Evolutionary conservation across 1,140 invertebrate species (phyloP).

Genomic region (Telenomus remus): DNA sequence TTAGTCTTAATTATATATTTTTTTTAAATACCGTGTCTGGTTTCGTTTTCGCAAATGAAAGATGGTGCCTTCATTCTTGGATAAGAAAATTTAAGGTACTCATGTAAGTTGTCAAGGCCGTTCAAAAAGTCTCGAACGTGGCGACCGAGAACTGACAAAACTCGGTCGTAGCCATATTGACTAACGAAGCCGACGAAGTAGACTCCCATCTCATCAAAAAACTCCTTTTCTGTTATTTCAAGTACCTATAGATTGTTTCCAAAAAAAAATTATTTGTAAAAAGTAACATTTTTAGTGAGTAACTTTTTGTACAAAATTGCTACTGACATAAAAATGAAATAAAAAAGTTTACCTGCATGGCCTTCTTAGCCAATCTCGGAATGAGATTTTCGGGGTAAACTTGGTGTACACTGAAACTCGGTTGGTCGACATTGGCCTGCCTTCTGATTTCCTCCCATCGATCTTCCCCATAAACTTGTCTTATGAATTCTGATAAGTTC

Average conservation of each 20-base stretch:
- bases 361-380: constrained; percentile 87
- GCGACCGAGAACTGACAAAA: constrained; percentile 90
- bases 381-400: constrained; percentile 94
- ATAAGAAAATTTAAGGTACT: constrained; percentile 97
- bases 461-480: constrained; percentile 92
- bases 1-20: neutral
- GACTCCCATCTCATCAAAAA: constrained; percentile 93
- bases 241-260: constrained; percentile 82
- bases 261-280: no score
- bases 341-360: constrained; percentile 82
- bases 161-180: constrained; percentile 96
- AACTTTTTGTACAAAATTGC: no score
- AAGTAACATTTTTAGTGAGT: no score
- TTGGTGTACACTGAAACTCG: constrained; percentile 93
- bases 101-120: constrained; percentile 96
- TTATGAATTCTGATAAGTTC: constrained; percentile 93
- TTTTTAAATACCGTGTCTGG: constrained; percentile 77
- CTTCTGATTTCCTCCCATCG: constrained; percentile 91
- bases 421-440: constrained; percentile 87
- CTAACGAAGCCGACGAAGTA: constrained; percentile 93
- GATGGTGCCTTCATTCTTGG: constrained; percentile 94
- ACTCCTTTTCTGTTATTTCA: constrained; percentile 88
- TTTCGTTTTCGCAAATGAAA: constrained; percentile 97
- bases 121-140: constrained; percentile 97
- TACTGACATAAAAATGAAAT: no score